Conservation (phyloP, 2,113 vertebrate genomes). For the Proteles cristata region DNA sequence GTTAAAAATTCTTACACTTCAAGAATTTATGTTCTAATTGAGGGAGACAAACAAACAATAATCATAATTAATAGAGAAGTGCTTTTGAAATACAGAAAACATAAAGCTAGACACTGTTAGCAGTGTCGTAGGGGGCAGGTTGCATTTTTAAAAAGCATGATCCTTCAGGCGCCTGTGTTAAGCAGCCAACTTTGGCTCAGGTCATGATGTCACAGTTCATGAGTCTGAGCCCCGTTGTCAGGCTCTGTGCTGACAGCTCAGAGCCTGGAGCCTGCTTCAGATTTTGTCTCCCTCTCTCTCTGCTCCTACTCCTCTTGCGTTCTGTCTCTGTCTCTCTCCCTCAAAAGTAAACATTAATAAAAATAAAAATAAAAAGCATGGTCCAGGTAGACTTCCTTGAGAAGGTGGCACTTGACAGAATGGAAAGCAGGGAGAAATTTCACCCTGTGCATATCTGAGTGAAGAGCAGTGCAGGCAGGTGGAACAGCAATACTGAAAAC, state of each 20-base stretch:
- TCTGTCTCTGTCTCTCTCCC: no score
- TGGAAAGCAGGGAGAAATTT: background rate
- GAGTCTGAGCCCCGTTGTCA: no score
- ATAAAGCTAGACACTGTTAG: background rate
- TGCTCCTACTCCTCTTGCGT: no score
- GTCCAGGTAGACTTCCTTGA: background rate
- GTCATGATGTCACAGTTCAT: no score
- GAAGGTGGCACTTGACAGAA: background rate
- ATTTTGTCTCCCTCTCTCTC: no score
- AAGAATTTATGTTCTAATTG: background rate
- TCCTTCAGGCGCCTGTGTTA: no score
- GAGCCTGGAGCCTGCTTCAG: no score
- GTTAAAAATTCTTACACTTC: background rate
- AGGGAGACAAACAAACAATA: background rate
- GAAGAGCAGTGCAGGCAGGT: background rate
- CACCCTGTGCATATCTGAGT: no score
- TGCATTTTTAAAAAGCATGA: background rate
- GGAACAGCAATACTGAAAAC: background rate
- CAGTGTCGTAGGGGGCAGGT: rapidly evolving
- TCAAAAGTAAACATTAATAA: no score
- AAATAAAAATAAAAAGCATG: background rate
- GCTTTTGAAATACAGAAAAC: background rate
- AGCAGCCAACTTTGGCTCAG: no score
- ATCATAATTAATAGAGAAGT: background rate
- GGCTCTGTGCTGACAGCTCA: no score